These are phyloP conservation scores for Eriocheir sinensis DNA, from an alignment of 1,140 invertebrate genomes.

Conservation along the genomic window DNA sequence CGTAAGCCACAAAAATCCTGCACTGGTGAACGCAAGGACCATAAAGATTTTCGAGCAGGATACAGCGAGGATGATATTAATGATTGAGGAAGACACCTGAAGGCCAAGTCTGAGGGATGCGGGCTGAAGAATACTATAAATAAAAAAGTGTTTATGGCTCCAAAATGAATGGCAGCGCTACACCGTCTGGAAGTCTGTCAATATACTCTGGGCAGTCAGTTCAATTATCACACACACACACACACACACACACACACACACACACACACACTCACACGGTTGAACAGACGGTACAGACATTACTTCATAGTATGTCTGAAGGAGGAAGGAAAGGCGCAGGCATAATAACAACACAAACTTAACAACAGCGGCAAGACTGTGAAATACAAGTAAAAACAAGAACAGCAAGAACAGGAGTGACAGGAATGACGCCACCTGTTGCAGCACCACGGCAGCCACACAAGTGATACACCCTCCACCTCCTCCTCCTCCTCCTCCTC, in stretches of 20 bases:
- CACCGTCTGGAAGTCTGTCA: too few species aligned
- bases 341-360: too few species aligned
- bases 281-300: not conserved
- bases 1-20: not conserved
- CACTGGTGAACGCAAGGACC: not conserved
- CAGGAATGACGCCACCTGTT: conserved; percentile 60
- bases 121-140: too few species aligned
- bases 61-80: too few species aligned
- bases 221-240: not conserved
- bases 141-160: too few species aligned
- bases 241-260: not conserved
- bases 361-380: not conserved
- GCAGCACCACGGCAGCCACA: conserved; percentile 46
- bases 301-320: not conserved
- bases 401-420: conserved; percentile 9
- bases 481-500: not conserved
- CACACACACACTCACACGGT: not conserved
- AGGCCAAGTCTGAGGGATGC: too few species aligned
- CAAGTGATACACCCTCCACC: conserved; percentile 6
- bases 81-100: too few species aligned
- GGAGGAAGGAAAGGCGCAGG: not conserved
- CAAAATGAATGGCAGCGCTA: too few species aligned
- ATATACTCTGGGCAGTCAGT: not conserved
- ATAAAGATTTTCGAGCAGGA: too few species aligned
- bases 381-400: not conserved